Conservation (phyloP, 2,797 vertebrate genomes). For the Phoebastria nigripes region DNA sequence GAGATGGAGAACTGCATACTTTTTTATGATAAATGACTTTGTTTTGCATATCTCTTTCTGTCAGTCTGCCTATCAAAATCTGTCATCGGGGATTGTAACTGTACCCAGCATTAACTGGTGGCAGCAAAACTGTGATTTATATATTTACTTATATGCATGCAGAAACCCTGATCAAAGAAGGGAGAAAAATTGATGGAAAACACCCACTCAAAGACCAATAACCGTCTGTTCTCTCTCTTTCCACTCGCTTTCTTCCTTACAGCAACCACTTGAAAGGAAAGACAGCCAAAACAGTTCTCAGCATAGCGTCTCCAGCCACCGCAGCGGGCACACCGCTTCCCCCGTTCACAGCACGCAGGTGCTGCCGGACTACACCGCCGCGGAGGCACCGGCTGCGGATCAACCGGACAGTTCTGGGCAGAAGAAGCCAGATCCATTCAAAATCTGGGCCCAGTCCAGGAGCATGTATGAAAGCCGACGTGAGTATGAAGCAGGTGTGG, state of each 20-base stretch:
- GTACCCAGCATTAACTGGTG: conserved; percentile 27
- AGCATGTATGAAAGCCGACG: conserved; percentile 99
- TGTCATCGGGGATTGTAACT: conserved; percentile 3
- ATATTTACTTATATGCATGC: conserved; percentile 42
- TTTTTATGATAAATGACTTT: conserved; percentile 38
- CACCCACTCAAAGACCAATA: conserved; percentile 59
- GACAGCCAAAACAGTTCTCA: conserved; percentile 98
- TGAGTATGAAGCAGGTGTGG: conserved; percentile 83
- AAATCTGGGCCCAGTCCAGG: conserved; percentile 99
- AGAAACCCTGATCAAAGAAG: conserved; percentile 41
- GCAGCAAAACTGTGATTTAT: conserved; percentile 45
- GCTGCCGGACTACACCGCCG: conserved; percentile 76
- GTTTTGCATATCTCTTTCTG: conserved; percentile 43
- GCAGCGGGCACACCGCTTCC: conserved; percentile 90
- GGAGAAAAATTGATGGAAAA: conserved; percentile 31
- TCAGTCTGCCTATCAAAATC: conserved; percentile 43
- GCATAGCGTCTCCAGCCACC: conserved; percentile 94
- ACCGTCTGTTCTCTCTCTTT: conserved; percentile 57
- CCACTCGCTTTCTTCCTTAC: conserved; percentile 41
- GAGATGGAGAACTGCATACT: neutral
- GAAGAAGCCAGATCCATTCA: conserved; percentile 98
- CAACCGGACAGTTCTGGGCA: conserved; percentile 86
- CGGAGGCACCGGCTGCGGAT: conserved; percentile 77
- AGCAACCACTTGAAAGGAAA: conserved; percentile 96
- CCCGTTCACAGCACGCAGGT: conserved; percentile 83